Base-by-base conservation (phyloP, 2,797 vertebrate genomes). In the Sebastes vulpes region DNA sequence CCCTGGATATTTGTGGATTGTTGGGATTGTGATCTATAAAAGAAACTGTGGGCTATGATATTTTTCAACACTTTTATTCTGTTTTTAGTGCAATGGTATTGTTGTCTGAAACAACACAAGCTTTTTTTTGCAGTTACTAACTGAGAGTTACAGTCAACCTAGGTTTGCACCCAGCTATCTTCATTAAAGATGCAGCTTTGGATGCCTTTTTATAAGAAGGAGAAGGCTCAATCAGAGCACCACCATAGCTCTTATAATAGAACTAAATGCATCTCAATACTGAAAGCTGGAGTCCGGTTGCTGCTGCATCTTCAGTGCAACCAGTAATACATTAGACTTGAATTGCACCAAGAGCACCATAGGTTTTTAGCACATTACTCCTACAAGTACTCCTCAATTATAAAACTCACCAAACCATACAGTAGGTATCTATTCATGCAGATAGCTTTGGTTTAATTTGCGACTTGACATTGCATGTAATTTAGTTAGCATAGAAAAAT, bases 361-460 rank as follows among this genome's bases (percentile, higher is more conserved):
- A 2, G 25, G 12, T 35, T 65, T 46, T 20, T 50, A 18, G 48
- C 14, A 46, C 7, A 28, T 72, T 20, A 29, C 29, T 29, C 9
- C 42, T 58, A 9, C 18, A 75, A n/a, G 20, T 54, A 6, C 31
- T 32, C 31, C 23, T 16, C n/a, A 52, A 28, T 61, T 57, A 21
- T 6, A 26, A 46, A 76, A 21, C 16, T 69, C 23, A n/a, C 66
- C 20, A 46, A 46, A 42, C 16, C 18, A 31, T 2, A 38, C 35
- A 38, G 35, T 38, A 38, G 48, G 16, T 67, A 60, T 72, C 38
- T 69, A 16, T 69, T 38, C 10, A 6, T 48, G 26, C 35, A 52
- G 28, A 82, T 57, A 38, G 23, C 67, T 74, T 26, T 56, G 26
- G 23, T 78, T 74, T 67, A 9, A 79, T 72, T 83, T 70, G 12